Conservation (phyloP, 2,113 vertebrate genomes). For the Rhadina sibilatrix region DNA sequence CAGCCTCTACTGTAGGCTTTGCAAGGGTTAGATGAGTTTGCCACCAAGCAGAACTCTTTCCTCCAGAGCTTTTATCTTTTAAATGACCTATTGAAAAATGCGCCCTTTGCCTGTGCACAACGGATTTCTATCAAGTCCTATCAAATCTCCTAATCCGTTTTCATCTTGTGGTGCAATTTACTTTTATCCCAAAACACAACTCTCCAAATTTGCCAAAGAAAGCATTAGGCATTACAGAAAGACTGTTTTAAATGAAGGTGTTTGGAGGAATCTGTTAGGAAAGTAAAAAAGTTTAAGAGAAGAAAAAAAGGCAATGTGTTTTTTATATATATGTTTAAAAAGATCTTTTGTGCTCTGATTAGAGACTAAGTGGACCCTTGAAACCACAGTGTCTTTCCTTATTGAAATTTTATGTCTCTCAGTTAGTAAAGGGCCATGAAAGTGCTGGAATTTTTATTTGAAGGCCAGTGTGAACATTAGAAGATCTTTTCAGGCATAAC, state of each 20-base stretch:
- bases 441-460: not conserved
- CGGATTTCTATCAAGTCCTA: not conserved
- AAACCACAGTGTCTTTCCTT: not conserved
- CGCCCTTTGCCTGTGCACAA: not conserved
- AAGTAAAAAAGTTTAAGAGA: not conserved
- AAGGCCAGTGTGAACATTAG: not conserved
- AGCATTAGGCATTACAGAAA: not conserved
- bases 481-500: not conserved
- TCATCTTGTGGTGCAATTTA: not conserved
- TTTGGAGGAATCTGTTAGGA: not conserved
- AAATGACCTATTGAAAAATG: not conserved
- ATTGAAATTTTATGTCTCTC: conserved; percentile 25
- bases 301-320: not conserved
- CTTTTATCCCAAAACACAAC: not conserved
- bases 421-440: not conserved
- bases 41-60: not conserved
- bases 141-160: not conserved
- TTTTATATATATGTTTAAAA: not conserved
- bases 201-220: conserved; percentile 45
- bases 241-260: not conserved
- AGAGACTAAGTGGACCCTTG: not conserved
- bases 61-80: not conserved
- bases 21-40: not conserved
- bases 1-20: not conserved
- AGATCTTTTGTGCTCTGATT: not conserved